phyloP scores from a whole-genome alignment of 2,888 invertebrate species.

The Cenopis cana region DNA sequence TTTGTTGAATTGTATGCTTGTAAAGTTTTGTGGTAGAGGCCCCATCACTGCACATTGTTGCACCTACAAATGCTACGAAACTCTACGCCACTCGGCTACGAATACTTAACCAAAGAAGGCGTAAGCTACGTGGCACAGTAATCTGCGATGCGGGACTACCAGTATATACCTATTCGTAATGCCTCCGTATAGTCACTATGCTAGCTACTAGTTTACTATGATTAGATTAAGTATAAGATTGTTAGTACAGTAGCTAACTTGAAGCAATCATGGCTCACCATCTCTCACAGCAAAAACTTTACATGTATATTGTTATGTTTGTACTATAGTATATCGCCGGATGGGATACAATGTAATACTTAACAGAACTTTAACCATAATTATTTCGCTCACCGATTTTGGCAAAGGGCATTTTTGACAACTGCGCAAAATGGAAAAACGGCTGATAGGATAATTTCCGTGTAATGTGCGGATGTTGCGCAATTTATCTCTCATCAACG shows the following conservation, averaged over 20 bases:
- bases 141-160: neutral
- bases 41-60: too few species aligned
- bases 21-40: too few species aligned
- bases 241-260: neutral
- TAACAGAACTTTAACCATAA: neutral
- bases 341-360: neutral
- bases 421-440: constrained; percentile 18
- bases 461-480: constrained; percentile 36
- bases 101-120: neutral
- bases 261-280: neutral
- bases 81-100: constrained; percentile 21
- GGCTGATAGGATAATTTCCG: constrained; percentile 31
- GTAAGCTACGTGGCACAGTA: constrained; percentile 6
- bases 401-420: constrained; percentile 4
- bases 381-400: neutral
- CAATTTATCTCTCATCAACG: constrained; percentile 34
- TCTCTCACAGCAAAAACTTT: too few species aligned
- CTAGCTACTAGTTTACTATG: neutral
- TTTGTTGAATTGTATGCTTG: too few species aligned
- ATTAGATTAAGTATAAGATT: constrained; percentile 13
- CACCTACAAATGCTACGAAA: constrained; percentile 20
- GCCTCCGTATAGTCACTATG: neutral
- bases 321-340: neutral
- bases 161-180: neutral
- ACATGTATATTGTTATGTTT: neutral